Base-by-base conservation (phyloP, 2,888 invertebrate genomes). In the Andrena bucephala region DNA sequence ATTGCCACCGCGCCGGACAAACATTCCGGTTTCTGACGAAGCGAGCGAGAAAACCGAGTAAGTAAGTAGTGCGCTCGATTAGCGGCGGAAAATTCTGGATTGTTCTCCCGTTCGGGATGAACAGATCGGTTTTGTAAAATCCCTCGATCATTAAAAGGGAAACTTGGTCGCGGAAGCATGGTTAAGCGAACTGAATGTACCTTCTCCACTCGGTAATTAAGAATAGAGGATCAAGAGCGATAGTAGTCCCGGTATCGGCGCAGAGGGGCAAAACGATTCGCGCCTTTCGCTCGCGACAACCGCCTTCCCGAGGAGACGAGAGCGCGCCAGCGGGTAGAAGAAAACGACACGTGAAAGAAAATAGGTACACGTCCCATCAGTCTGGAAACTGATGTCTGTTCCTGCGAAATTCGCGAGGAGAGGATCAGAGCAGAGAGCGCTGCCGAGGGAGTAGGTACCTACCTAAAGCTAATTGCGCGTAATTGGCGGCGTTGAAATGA, bases 401-500 rank as follows among this genome's bases (percentile, higher is more conserved):
- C 36, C 27, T 36, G 6, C 2, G 48, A 24, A n/a, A 27, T 31
- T 67, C 20, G n/a, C 33, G 29, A 27, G 7, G 29, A 4, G n/a
- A 8, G 16, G n/a, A 20, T 8, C 52, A 8, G 50, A 36, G 36
- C 16, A 36, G 20, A 24, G 31, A 54, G 27, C 13, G 7, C 13
- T 20, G 1, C 10, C 36, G 27, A 5, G 7, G 20, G 8, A 52
- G 2, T 7, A 20, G 20, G n/a, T 7, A 52, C n/a, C 52, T 6
- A 0, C 20, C 20, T 20, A 52, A 52, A 7, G 6, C 31, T 81
- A 81, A 80, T 80, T 77, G 52, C 65, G 50, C 50, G 81, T 74
- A 81, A 83, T 83, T 81, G 69, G 60, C 78, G 54, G 54, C 31
- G 68, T 68, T 75, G 42, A 67, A 62, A 31, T 60, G 69, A 76